Evolutionary conservation across 1,140 invertebrate genomes (phyloP).

Genomic region (Glossosoma conforme): DNA sequence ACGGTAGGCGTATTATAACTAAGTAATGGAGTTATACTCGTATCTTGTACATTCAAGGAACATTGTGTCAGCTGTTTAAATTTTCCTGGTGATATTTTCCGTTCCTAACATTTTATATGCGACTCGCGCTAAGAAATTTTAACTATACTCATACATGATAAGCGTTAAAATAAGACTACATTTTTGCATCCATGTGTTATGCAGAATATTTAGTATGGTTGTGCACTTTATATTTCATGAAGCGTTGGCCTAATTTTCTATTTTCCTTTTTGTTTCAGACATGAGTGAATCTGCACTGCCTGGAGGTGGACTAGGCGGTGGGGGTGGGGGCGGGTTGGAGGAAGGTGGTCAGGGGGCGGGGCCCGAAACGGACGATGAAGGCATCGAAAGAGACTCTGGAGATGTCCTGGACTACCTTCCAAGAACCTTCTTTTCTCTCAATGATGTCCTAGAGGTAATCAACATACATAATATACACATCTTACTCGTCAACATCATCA

Average conservation of each 20-base stretch:
- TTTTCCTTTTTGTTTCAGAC: conserved; percentile 21
- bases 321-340: conserved; percentile 37
- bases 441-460: conserved; percentile 43
- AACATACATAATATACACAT: not conserved
- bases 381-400: conserved; percentile 82
- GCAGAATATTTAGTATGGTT: too few relatives aligned
- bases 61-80: too few relatives aligned
- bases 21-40: too few relatives aligned
- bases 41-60: too few relatives aligned
- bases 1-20: too few relatives aligned
- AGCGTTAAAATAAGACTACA: too few relatives aligned
- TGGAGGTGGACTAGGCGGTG: conserved; percentile 26
- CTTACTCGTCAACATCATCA: not conserved
- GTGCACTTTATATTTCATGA: too few relatives aligned
- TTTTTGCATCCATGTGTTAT: too few relatives aligned
- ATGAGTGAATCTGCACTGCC: conserved; percentile 12
- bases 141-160: too few relatives aligned
- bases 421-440: conserved; percentile 38
- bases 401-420: conserved; percentile 53
- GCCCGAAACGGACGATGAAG: conserved; percentile 79
- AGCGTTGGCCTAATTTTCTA: not conserved
- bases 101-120: too few relatives aligned
- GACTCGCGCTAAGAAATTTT: too few relatives aligned
- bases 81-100: too few relatives aligned
- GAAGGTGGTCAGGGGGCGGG: conserved; percentile 39